Evolutionary conservation across 2,113 vertebrate species (phyloP).

Genomic region (human): DNA sequence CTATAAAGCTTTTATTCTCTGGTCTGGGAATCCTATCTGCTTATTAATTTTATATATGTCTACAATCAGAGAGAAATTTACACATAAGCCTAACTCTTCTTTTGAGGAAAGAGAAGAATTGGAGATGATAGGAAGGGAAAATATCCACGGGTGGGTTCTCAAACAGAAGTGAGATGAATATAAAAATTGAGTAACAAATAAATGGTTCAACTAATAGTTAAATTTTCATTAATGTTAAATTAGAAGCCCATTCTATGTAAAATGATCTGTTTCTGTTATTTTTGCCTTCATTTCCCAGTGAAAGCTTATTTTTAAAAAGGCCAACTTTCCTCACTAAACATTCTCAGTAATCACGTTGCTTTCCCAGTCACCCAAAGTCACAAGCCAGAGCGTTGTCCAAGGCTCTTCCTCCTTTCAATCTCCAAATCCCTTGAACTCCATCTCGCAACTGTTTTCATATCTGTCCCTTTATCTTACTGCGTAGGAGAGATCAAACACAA

Average conservation of each 20-base stretch:
- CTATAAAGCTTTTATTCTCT: neutral
- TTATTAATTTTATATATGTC: neutral
- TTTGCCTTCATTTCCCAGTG: slow-evolving; percentile 5
- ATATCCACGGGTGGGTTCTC: neutral
- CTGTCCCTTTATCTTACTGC: neutral
- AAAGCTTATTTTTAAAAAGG: neutral
- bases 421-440: neutral
- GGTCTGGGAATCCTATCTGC: neutral
- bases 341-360: neutral
- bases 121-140: neutral
- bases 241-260: neutral
- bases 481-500: neutral
- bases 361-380: neutral
- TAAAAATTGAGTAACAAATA: neutral
- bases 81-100: neutral
- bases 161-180: neutral
- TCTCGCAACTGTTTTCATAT: neutral
- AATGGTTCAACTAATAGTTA: neutral
- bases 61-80: neutral
- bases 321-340: neutral
- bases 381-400: neutral
- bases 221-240: neutral
- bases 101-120: neutral
- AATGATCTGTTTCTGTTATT: neutral
- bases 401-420: neutral